Evolutionary conservation across 2,888 invertebrate species (phyloP), one percentile per base, ranked within the genome.

Genomic region (Chaitophorus viminalis): DNA sequence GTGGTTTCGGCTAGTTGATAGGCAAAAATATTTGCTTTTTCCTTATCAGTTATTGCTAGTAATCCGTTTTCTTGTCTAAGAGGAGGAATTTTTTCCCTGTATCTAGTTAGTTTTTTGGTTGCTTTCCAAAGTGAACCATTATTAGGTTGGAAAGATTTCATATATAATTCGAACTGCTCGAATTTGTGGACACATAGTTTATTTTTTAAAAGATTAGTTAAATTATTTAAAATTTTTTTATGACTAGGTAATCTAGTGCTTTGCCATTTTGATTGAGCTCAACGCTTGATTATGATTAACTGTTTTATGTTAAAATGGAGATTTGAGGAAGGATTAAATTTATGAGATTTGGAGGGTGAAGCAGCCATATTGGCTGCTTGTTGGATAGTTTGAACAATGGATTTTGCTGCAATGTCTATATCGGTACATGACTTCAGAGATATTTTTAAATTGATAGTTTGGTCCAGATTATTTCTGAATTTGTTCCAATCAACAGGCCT

Each of bases 181-280:
- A 29, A 76, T 76, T 76, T 46, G 29, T 76, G 76, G 0, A 29
- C 18, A 18, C 18, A 29, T 29, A 76, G 76, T 52, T 76, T 52
- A 76, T 76, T 18, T 76, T 76, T 76, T 46, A 76, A 76, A 52
- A 76, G 76, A 76, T 76, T n/a, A 18, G 52, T 46, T 76, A 46
- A 46, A 76, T 31, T 3, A n/a, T 76, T 75, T n/a, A n/a, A 39
- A 11, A 14, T 46, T 75, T 75, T 75, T 75, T 75, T 46, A 39
- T 52, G 46, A 76, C 76, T 76, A 76, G 52, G 76, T 3, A 76
- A 76, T 29, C 52, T 76, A 6, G 76, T 52, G 3, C 76, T 76
- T 76, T 29, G 76, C 76, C 46, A 76, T 76, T 76, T 76, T 5
- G 76, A 17, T 31, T 52, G 31, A 31, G 31, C 76, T 11, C 31